Percentiles rank a stretch among this genome's conserved stretches.
Conservation (phyloP, 1,140 invertebrate genomes). For the Macrobrachium rosenbergii region DNA sequence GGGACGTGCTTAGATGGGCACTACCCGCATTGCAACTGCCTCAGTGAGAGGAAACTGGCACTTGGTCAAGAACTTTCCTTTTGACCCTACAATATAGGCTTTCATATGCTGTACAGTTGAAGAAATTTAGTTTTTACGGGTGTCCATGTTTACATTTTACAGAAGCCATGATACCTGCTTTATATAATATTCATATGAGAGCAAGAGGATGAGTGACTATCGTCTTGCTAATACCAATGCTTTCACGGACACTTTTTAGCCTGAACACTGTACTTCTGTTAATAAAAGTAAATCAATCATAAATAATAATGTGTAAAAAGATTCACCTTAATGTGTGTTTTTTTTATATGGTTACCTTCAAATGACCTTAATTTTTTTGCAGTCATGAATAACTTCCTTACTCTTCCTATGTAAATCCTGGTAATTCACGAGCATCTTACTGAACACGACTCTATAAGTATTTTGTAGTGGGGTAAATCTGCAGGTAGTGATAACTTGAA, state of each 20-base stretch:
- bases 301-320: constrained; percentile 57
- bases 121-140: constrained; percentile 32
- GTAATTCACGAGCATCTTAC: too few species aligned
- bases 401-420: too few species aligned
- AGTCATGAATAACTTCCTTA: too few species aligned
- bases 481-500: too few species aligned
- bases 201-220: constrained; percentile 25
- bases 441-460: too few species aligned
- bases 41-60: constrained; percentile 21
- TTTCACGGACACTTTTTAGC: constrained; percentile 38
- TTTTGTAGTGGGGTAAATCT: too few species aligned
- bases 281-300: constrained; percentile 54
- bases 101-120: constrained; percentile 40
- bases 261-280: constrained; percentile 54
- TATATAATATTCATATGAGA: not conserved
- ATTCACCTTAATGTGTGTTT: too few species aligned
- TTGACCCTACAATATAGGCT: constrained; percentile 37
- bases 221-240: constrained; percentile 30
- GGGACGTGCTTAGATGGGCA: not conserved
- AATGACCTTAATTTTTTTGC: too few species aligned
- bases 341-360: too few species aligned
- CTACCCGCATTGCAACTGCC: not conserved
- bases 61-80: constrained; percentile 23
- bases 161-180: constrained; percentile 27
- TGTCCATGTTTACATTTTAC: constrained; percentile 45